Evolutionary conservation across 2,888 invertebrate genomes (phyloP), one percentile per base, ranked within the genome.

Genomic region (Hipparchia semele): DNA sequence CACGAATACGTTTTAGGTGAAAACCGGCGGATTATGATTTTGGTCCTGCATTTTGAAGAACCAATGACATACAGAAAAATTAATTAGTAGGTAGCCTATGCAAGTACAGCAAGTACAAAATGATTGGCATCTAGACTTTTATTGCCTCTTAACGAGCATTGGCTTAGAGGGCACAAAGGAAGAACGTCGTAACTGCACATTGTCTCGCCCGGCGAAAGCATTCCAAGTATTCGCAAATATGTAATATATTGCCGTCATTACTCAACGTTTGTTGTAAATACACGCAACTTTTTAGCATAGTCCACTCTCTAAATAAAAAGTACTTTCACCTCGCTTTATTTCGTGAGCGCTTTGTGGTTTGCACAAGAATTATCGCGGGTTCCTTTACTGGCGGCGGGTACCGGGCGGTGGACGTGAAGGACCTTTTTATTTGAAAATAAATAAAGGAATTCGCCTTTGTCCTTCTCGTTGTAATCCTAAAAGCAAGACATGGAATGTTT

Each of bases 281-380:
- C 83, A 85, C 83, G 88, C 86, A 88, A 89, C 84, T 87, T 85
- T 78, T 86, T 84, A 83, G 84, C 86, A 78, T 75, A 81, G 86
- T 83, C 84, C 83, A 82, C 84, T 87, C 86, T 87, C 81, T 85
- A 85, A 87, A 88, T 84, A 87, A 85, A 85, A 82, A 82, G 79
- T 82, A 86, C 91, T 93, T 92, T 93, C 92, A 83, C 88, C 84
- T 86, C 84, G 86, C 84, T 80, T 86, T 82, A 82, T 83, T 83
- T 78, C 79, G 76, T 73, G 77, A 70, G 78, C 80, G 75, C 80
- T 79, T 81, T 82, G 83, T 76, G 80, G 82, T 83, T 85, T 85
- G 80, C 79, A 78, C 79, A 82, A 78, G 81, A 84, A 83, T 85
- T 85, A 84, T 82, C 81, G 79, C 81, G 75, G 74, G 73, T 66